Percentiles rank a stretch among this genome's conserved stretches.
Conservation (phyloP, 2,797 vertebrate species). For the Hipposideros larvatus region DNA sequence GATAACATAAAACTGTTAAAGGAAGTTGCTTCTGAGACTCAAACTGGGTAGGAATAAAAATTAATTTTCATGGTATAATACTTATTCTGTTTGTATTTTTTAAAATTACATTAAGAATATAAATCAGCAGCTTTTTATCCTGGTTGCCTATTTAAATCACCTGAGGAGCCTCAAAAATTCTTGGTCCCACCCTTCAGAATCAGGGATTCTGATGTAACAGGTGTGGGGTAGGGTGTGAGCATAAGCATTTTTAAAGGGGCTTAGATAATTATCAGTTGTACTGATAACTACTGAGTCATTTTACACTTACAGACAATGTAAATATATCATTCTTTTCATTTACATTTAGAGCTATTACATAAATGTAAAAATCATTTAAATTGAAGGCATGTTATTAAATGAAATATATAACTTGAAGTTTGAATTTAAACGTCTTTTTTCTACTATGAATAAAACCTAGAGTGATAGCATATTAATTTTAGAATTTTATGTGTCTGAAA, state of each 20-base stretch:
- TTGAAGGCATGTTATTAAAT: conserved; percentile 9
- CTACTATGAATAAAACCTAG: conserved; percentile 15
- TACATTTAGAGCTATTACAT: background rate
- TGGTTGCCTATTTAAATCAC: background rate
- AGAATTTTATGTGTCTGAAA: background rate
- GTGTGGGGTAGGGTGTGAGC: background rate
- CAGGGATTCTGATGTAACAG: background rate
- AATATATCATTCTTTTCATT: conserved; percentile 5
- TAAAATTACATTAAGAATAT: background rate
- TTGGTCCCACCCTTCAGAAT: background rate
- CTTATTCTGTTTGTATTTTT: background rate
- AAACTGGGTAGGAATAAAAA: background rate
- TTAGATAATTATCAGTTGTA: background rate
- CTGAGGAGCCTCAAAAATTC: background rate
- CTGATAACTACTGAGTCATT: background rate
- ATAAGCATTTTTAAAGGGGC: background rate
- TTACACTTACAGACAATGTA: background rate
- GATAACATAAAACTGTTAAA: background rate
- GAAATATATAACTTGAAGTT: background rate
- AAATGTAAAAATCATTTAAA: conserved; percentile 11
- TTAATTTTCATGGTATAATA: conserved; percentile 5
- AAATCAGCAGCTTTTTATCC: background rate
- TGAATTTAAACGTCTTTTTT: conserved; percentile 7
- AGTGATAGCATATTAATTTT: conserved; percentile 31
- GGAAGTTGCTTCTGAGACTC: background rate